Evolutionary conservation across 2,797 vertebrate genomes (phyloP).

Genomic region (Argentina silus): DNA sequence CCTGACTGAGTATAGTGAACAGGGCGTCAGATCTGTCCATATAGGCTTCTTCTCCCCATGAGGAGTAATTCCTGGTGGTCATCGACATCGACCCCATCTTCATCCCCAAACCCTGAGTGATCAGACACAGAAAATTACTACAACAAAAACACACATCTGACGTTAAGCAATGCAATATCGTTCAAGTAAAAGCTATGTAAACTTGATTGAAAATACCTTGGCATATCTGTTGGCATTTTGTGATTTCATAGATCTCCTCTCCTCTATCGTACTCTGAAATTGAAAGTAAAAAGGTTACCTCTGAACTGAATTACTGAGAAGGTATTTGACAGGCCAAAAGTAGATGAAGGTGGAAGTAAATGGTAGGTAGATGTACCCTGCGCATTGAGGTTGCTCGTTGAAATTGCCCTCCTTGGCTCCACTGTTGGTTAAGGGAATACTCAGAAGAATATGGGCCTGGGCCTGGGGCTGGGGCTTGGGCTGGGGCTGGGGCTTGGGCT

Average conservation of each 20-base stretch:
- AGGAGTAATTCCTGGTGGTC: background rate
- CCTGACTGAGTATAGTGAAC: conserved; percentile 20
- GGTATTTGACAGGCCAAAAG: background rate
- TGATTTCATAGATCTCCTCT: background rate
- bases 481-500: too few species aligned
- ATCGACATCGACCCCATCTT: background rate
- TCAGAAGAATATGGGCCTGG: background rate
- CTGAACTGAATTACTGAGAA: background rate
- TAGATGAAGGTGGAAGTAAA: background rate
- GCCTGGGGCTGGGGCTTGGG: background rate
- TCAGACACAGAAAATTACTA: background rate
- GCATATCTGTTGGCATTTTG: background rate
- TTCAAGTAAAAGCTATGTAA: background rate
- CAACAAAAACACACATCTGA: background rate
- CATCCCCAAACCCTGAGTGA: background rate
- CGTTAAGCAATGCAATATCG: background rate
- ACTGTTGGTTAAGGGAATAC: background rate
- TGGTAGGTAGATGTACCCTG: conserved; percentile 15
- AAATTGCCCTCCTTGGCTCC: background rate
- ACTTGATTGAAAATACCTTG: background rate
- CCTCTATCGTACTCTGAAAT: background rate
- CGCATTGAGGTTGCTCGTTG: background rate
- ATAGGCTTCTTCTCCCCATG: background rate
- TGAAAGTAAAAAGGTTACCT: background rate
- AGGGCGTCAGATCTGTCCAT: background rate